A percentile compares a stretch with the other conserved stretches of the same genome.
Conservation (phyloP, 2,888 invertebrate genomes). For the Microctonus aethiopoides region DNA sequence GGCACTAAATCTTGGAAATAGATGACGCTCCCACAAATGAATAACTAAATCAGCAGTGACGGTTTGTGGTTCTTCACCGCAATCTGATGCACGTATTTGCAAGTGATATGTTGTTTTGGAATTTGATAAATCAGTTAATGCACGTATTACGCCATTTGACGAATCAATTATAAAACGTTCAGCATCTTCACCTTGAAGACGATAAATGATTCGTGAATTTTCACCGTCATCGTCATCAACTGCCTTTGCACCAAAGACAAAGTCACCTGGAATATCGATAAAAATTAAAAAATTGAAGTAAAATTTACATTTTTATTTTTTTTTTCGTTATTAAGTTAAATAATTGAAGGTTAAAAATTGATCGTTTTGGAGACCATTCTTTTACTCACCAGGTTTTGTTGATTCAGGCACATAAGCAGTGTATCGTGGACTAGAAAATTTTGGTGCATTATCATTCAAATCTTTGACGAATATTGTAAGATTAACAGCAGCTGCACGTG, state of each 20-base stretch:
- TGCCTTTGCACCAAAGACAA: constrained; percentile 91
- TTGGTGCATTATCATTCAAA: constrained; percentile 87
- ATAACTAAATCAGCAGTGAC: constrained; percentile 83
- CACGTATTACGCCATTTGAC: constrained; percentile 88
- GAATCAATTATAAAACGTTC: constrained; percentile 81
- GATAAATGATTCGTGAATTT: constrained; percentile 85
- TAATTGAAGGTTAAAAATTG: neutral
- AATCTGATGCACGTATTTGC: constrained; percentile 84
- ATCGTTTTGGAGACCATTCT: neutral
- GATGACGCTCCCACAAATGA: constrained; percentile 78
- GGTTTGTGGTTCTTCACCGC: constrained; percentile 76
- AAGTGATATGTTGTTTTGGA: constrained; percentile 75
- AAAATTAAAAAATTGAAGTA: neutral
- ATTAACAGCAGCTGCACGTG: constrained; percentile 84
- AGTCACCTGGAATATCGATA: constrained; percentile 69
- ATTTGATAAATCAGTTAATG: constrained; percentile 75
- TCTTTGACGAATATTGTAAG: constrained; percentile 83
- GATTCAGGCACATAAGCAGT: constrained; percentile 86
- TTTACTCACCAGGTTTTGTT: constrained; percentile 74
- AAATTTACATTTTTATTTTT: constrained; percentile 21
- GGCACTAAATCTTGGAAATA: constrained; percentile 84
- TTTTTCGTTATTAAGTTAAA: neutral
- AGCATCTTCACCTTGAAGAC: constrained; percentile 81
- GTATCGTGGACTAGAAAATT: constrained; percentile 79
- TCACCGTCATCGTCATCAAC: constrained; percentile 83